phyloP scores from a whole-genome alignment of 30 jellyfish, hydroid and myxozoan genomes.

The Chironex yamaguchii region DNA sequence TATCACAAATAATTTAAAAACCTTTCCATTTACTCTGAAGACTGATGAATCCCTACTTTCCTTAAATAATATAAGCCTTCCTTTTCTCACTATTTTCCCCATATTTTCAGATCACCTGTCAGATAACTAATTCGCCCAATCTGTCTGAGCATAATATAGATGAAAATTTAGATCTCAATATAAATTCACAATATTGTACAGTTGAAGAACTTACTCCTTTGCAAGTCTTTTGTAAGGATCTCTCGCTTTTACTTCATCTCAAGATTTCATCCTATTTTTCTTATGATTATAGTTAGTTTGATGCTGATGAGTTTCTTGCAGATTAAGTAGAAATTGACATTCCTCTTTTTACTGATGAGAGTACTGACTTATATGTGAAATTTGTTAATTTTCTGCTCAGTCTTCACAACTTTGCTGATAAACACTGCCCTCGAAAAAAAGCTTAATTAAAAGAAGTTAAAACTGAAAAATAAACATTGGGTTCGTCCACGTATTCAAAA shows the following conservation, averaged over 20 bases:
- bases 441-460: not conserved
- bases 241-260: not conserved
- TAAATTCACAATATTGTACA: not conserved
- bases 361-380: constrained; percentile 35
- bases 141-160: not conserved
- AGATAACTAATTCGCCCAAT: not conserved
- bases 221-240: not conserved
- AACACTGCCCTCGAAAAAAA: constrained; percentile 28
- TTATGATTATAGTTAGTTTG: not conserved
- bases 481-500: not conserved
- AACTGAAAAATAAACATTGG: constrained; percentile 1
- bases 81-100: too few species aligned
- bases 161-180: not conserved
- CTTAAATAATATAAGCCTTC: too few species aligned
- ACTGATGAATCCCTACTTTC: too few species aligned
- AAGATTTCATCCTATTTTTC: not conserved
- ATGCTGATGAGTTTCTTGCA: not conserved
- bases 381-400: constrained; percentile 45
- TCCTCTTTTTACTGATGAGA: constrained; percentile 9
- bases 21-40: too few species aligned
- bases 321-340: not conserved
- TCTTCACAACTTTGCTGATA: constrained; percentile 36
- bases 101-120: not conserved
- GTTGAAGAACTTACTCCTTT: not conserved
- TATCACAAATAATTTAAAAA: too few species aligned